Evolutionary conservation across 2,797 vertebrate genomes (phyloP).

Genomic region (Leucoraja ocellata): DNA sequence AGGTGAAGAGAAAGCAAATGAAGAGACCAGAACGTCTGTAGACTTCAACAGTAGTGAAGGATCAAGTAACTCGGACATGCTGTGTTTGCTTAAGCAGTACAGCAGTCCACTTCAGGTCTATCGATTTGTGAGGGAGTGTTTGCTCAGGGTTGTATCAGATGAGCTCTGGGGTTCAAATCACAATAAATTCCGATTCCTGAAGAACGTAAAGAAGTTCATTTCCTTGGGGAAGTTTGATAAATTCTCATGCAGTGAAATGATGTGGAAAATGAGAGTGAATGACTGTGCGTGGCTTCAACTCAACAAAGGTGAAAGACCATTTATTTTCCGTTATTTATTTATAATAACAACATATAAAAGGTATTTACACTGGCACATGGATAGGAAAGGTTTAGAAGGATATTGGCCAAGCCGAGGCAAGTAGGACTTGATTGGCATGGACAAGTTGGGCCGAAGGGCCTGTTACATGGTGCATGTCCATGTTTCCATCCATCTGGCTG

Average conservation of each 20-base stretch:
- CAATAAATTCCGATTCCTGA: conserved; percentile 71
- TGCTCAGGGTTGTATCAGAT: conserved; percentile 64
- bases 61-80: conserved; percentile 42
- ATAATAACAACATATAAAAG: no score
- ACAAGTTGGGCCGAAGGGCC: no score
- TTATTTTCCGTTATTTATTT: no score
- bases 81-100: conserved; percentile 61
- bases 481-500: no score
- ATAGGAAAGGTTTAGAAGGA: no score
- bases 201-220: conserved; percentile 66
- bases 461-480: no score
- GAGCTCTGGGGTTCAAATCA: conserved; percentile 78
- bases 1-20: not conserved
- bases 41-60: not conserved
- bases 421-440: no score
- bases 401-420: no score
- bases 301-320: conserved; percentile 59
- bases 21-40: rapidly evolving
- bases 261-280: conserved; percentile 79
- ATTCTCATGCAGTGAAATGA: conserved; percentile 66
- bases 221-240: conserved; percentile 67
- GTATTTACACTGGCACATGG: no score
- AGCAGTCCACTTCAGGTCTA: conserved; percentile 71
- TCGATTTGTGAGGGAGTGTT: conserved; percentile 72
- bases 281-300: conserved; percentile 79